Evolutionary conservation across 1,140 invertebrate species (phyloP), one percentile per base, ranked within the genome.

Genomic region (Geopemphigus sp.): DNA sequence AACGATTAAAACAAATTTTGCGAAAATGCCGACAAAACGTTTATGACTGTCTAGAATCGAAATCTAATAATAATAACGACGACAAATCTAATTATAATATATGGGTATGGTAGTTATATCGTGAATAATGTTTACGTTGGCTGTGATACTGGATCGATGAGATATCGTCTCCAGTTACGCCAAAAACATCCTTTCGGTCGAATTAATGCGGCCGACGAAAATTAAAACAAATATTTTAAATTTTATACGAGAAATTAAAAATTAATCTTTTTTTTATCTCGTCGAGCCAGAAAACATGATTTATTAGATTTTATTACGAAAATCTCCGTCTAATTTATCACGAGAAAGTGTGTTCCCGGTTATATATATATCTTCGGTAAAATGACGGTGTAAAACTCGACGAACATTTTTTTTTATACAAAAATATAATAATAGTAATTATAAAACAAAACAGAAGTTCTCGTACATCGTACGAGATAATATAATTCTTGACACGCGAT

Each of bases 201-300:
- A 14, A 29, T 54, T 72, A 72, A 72, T 14, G 39, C n/a, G n/a
- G 15, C 22, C 47, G 47, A n/a, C 24, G 24, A 54, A 53, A 54
- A 26, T 54, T 53, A 29, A 54, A 54, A 54, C 68, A 39, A 54
- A 72, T 72, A 54, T 54, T 53, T 72, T 54, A 72, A 53, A 50
- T 72, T 72, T 17, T 14, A 53, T 47, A 1, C 3, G 50, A 24
- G 50, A 26, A 72, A 72, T 72, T 72, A 72, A 72, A 72, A 54
- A 54, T 72, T 72, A 72, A 72, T 72, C 47, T 53, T 53, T 72
- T 72, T 54, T 72, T 53, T n/a, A 72, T 19, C 47, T 53, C 24
- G 4, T n/a, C 47, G 24, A 72, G 50, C 24, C 24, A 26, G 24
- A 53, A 15, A 53, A 53, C 17, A 70, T 54, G 50, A 72, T 72